A percentile compares a stretch with the other conserved stretches of the same genome.
phyloP scores from a whole-genome alignment of 1,140 invertebrate genomes.

The Odontomachus brunneus region DNA sequence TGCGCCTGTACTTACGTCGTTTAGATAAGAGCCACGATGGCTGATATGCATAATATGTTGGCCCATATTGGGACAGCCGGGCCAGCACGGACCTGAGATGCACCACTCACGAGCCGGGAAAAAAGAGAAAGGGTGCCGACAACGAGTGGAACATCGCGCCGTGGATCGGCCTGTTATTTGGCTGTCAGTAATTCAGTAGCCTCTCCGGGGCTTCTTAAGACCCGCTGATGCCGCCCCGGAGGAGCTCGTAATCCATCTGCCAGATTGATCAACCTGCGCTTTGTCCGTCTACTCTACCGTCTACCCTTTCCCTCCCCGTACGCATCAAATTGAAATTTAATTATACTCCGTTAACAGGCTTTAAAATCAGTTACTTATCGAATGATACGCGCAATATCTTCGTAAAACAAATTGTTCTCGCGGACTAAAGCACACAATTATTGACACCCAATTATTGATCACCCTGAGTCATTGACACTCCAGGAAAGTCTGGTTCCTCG shows the following conservation, averaged over 20 bases:
- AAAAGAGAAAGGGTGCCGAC: constrained; percentile 74
- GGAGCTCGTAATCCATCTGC: constrained; percentile 74
- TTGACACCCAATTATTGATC: too few species aligned
- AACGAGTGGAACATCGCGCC: constrained; percentile 69
- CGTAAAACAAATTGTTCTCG: constrained; percentile 25
- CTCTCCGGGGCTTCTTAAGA: constrained; percentile 71
- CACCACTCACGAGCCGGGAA: constrained; percentile 46
- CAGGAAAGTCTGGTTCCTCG: too few species aligned
- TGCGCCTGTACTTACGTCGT: constrained; percentile 76
- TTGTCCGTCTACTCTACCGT: constrained; percentile 41
- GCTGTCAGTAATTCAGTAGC: constrained; percentile 82
- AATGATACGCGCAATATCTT: constrained; percentile 1
- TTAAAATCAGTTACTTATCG: background rate
- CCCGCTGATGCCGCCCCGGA: constrained; percentile 71
- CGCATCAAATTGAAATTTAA: constrained; percentile 38
- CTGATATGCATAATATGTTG: constrained; percentile 80
- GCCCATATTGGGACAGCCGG: constrained; percentile 79
- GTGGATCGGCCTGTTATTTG: constrained; percentile 80
- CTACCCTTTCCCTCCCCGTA: constrained; percentile 24
- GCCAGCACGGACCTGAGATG: constrained; percentile 51
- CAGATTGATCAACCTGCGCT: constrained; percentile 77
- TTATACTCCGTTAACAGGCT: constrained; percentile 18
- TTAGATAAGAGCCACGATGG: constrained; percentile 80
- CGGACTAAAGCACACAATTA: too few species aligned
- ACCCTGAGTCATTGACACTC: too few species aligned